Percentiles rank a stretch among this genome's conserved stretches.
These are phyloP conservation scores for Monomorium pharaonis DNA, from an alignment of 1,140 invertebrate species.

Conservation along the genomic window DNA sequence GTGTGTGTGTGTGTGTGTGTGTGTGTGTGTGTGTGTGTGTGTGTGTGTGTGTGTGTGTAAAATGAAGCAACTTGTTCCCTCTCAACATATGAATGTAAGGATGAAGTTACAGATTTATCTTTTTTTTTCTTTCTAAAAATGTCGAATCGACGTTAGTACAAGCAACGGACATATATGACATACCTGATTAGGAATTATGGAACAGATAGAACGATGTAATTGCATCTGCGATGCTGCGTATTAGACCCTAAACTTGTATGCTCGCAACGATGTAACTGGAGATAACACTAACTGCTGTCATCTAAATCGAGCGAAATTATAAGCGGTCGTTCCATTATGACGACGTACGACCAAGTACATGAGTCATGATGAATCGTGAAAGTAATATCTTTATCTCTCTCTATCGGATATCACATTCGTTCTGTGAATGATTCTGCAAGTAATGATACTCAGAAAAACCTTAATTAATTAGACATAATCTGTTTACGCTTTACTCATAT, in stretches of 20 bases:
- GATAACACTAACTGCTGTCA: neutral
- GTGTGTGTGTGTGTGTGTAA: too few relatives aligned
- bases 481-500: too few relatives aligned
- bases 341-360: too few relatives aligned
- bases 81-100: neutral
- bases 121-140: neutral
- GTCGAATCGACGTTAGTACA: neutral
- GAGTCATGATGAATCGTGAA: slow-evolving; percentile 12
- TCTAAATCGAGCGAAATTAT: neutral
- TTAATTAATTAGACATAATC: too few relatives aligned
- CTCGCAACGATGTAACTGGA: neutral
- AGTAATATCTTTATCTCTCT: neutral
- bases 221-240: neutral
- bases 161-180: neutral
- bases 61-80: neutral
- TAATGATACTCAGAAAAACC: too few relatives aligned
- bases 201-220: neutral
- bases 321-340: neutral
- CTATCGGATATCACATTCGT: neutral
- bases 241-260: neutral
- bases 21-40: too few relatives aligned
- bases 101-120: neutral
- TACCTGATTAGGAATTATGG: neutral
- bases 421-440: neutral
- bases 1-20: too few relatives aligned